phyloP scores from a whole-genome alignment of 2,797 vertebrate species.

The Hafferia zeledoni region DNA sequence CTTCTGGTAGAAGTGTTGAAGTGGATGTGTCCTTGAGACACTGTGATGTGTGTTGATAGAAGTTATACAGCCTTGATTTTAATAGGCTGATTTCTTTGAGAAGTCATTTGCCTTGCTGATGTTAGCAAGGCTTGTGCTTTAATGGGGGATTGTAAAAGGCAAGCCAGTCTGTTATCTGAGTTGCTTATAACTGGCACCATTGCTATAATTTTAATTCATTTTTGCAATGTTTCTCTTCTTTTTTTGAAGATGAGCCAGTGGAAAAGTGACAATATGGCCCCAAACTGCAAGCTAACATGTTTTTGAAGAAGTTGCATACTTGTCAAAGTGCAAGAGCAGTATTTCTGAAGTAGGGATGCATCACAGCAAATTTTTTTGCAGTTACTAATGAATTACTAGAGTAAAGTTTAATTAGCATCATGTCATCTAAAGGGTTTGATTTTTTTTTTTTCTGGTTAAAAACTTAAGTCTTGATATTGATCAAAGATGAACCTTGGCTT shows the following conservation, averaged over 20 bases:
- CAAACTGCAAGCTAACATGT: background rate
- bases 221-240: background rate
- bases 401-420: background rate
- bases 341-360: background rate
- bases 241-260: background rate
- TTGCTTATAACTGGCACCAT: background rate
- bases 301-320: background rate
- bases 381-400: background rate
- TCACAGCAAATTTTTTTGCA: background rate
- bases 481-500: background rate
- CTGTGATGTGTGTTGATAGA: background rate
- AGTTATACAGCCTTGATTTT: conserved; percentile 26
- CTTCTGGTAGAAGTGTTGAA: conserved; percentile 37
- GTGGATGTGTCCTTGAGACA: background rate
- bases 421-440: background rate
- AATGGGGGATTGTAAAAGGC: background rate
- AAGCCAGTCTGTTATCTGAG: background rate
- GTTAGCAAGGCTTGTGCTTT: background rate
- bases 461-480: background rate
- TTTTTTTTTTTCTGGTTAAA: background rate
- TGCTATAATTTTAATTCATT: background rate
- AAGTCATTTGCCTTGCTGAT: conserved; percentile 18
- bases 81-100: conserved; percentile 29
- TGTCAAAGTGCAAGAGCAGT: background rate
- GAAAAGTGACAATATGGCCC: background rate